phyloP scores from a whole-genome alignment of 2,888 invertebrate genomes.

The Endomychus coccineus region DNA sequence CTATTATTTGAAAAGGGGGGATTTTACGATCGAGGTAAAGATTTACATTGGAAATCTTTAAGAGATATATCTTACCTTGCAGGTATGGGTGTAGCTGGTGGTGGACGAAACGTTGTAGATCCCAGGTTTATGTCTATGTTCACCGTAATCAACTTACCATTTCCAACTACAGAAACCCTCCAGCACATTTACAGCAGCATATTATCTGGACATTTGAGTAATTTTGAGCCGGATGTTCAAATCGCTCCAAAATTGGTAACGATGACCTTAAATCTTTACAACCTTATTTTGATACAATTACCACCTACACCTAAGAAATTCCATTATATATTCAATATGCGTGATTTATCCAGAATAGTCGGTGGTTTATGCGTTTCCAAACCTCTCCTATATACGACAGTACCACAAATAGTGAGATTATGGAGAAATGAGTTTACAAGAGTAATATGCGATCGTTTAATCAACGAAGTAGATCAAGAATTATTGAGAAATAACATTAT shows the following conservation, averaged over 20 bases:
- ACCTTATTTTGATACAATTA: conserved; percentile 67
- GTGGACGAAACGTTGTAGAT: conserved; percentile 85
- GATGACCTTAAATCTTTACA: conserved; percentile 77
- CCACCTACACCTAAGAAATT: conserved; percentile 91
- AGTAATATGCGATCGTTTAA: conserved; percentile 81
- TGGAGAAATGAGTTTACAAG: conserved; percentile 89
- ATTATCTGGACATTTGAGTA: conserved; percentile 65
- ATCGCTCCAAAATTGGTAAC: conserved; percentile 61
- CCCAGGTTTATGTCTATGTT: conserved; percentile 88
- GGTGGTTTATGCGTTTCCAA: conserved; percentile 74
- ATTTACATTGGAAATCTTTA: conserved; percentile 81
- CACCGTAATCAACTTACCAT: conserved; percentile 76
- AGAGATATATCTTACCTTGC: conserved; percentile 76
- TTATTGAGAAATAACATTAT: conserved; percentile 55
- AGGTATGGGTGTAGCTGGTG: conserved; percentile 83
- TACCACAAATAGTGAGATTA: conserved; percentile 67
- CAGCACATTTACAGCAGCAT: conserved; percentile 78
- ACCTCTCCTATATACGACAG: conserved; percentile 59
- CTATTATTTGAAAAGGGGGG: conserved; percentile 82
- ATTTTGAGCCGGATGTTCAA: conserved; percentile 61
- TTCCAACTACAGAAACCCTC: conserved; percentile 71
- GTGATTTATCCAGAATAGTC: conserved; percentile 75
- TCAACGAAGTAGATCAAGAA: conserved; percentile 58
- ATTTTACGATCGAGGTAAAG: conserved; percentile 82
- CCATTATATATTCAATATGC: conserved; percentile 90